Evolutionary conservation across 2,888 invertebrate species (phyloP).

Genomic region (Chymomyza procnemis): DNA sequence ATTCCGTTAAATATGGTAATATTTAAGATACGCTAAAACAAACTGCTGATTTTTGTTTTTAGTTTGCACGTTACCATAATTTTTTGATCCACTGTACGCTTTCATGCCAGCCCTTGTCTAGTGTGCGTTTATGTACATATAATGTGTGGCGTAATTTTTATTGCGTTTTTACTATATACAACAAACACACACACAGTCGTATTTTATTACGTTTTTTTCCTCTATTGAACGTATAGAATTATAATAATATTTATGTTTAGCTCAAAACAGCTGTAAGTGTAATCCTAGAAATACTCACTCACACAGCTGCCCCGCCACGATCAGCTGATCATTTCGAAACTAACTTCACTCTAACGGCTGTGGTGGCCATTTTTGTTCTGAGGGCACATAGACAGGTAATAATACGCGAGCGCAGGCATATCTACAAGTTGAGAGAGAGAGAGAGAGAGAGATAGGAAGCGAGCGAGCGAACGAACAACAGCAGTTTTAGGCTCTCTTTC

Average conservation of each 20-base stretch:
- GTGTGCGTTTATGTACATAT: not conserved
- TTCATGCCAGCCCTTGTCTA: constrained; percentile 5
- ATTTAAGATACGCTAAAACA: no score
- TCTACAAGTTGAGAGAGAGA: constrained; percentile 4
- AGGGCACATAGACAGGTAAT: constrained; percentile 38
- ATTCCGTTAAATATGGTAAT: no score
- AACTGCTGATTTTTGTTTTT: no score
- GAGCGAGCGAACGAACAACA: no score
- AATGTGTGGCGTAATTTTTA: not conserved
- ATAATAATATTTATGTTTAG: no score
- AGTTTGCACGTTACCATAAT: no score
- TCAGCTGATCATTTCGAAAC: constrained; percentile 59
- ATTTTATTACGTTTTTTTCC: no score
- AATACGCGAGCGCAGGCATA: constrained; percentile 3
- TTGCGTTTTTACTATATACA: not conserved
- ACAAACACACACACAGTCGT: not conserved
- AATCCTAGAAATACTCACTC: constrained; percentile 17
- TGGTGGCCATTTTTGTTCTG: not conserved
- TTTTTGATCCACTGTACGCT: no score
- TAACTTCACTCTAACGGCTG: constrained; percentile 34
- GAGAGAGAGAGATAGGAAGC: no score
- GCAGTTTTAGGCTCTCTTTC: not conserved
- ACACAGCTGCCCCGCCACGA: constrained; percentile 23
- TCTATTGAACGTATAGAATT: no score
- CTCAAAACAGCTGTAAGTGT: constrained; percentile 41